Conservation (phyloP, 2,113 vertebrate genomes). For the Tyrannus savana region DNA sequence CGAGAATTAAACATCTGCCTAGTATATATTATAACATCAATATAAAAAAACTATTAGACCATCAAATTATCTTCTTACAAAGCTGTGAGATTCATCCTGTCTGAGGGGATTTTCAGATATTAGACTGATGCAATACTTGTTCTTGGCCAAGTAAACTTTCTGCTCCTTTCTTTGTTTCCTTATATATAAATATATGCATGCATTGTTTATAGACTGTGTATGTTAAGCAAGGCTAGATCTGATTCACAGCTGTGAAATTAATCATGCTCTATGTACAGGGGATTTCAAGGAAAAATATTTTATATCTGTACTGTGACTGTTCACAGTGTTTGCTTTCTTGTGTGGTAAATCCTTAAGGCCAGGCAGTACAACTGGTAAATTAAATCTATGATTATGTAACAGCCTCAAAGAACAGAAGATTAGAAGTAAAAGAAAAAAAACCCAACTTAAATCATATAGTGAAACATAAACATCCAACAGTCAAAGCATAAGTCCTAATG, state of each 20-base stretch:
- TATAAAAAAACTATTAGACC: not conserved
- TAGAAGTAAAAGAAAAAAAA: not conserved
- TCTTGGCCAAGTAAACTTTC: slow-evolving; percentile 6
- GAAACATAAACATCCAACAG: not conserved
- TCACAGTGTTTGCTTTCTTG: not conserved
- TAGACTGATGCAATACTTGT: slow-evolving; percentile 27
- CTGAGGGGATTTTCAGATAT: not conserved
- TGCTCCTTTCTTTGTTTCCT: slow-evolving; percentile 4
- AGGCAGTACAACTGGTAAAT: not conserved
- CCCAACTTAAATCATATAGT: not conserved
- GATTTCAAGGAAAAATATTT: not conserved
- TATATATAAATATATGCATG: not conserved
- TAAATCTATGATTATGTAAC: not conserved
- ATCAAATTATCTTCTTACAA: slow-evolving; percentile 39
- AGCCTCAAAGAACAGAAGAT: not conserved
- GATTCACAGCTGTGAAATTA: slow-evolving; percentile 34
- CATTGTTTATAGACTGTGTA: not conserved
- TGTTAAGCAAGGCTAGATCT: not conserved
- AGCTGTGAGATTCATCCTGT: not conserved
- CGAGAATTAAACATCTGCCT: slow-evolving; percentile 39
- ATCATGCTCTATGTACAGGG: not conserved
- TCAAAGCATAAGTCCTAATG: not conserved
- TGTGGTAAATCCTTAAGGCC: not conserved
- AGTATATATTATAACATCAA: not conserved
- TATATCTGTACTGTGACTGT: not conserved